phyloP scores from a whole-genome alignment of 2,113 vertebrate species.

The Propithecus coquereli region DNA sequence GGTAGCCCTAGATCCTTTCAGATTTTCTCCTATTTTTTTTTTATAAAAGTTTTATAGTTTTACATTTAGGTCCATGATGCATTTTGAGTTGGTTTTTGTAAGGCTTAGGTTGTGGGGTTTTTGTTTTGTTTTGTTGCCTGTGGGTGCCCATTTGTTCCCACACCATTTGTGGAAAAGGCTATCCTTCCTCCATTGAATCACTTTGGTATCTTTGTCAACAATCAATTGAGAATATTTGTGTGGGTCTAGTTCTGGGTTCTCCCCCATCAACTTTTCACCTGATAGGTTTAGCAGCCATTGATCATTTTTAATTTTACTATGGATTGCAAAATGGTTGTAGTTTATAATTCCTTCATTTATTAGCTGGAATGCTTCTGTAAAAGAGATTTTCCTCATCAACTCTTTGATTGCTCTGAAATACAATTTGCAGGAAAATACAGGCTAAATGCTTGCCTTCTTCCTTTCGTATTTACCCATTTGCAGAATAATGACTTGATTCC shows the following conservation, averaged over 20 bases:
- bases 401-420: conserved; percentile 30
- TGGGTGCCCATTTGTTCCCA: not conserved
- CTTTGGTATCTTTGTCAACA: not conserved
- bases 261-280: not conserved
- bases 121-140: not conserved
- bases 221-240: conserved; percentile 7
- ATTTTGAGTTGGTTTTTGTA: conserved; percentile 4
- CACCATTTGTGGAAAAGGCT: not conserved
- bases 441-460: conserved; percentile 40
- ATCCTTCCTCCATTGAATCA: not conserved
- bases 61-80: not conserved
- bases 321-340: not conserved
- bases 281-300: not conserved
- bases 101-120: not conserved
- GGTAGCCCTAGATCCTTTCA: not conserved
- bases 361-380: conserved; percentile 17
- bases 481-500: conserved; percentile 37
- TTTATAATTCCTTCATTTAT: not conserved
- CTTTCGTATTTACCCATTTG: conserved; percentile 35
- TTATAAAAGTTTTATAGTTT: not conserved
- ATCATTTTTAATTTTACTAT: not conserved
- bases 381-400: conserved; percentile 12
- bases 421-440: not conserved
- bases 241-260: conserved; percentile 36
- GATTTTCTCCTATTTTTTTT: conserved; percentile 4